phyloP scores from a whole-genome alignment of 2,113 vertebrate species.

The Etia nguti region DNA sequence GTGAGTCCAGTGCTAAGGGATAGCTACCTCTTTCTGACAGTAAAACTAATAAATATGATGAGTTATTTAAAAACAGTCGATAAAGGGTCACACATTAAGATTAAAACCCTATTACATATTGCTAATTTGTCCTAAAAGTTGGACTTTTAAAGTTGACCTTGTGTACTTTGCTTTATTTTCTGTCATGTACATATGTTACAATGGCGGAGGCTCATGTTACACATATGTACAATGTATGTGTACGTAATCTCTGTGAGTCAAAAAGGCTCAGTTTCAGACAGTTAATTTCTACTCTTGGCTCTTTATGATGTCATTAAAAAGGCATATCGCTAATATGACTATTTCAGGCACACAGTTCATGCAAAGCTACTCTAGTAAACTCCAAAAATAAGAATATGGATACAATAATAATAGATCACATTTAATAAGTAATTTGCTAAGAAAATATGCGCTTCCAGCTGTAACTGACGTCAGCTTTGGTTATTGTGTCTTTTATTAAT shows the following conservation, averaged over 20 bases:
- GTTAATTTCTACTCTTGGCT: neutral
- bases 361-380: neutral
- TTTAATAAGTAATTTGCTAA: neutral
- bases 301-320: neutral
- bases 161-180: neutral
- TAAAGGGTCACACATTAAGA: neutral
- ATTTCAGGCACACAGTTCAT: neutral
- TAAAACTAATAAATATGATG: neutral
- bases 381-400: neutral
- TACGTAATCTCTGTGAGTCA: neutral
- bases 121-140: rapidly evolving
- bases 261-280: neutral
- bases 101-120: neutral
- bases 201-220: neutral
- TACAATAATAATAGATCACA: neutral
- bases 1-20: neutral
- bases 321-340: neutral
- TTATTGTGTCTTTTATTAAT: neutral
- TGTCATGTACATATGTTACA: neutral
- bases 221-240: neutral
- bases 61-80: rapidly evolving
- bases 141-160: neutral
- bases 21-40: neutral
- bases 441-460: neutral
- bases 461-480: neutral